These are phyloP conservation scores for Drosophila kepulauana DNA, from an alignment of 1,140 invertebrate species.

Conservation along the genomic window DNA sequence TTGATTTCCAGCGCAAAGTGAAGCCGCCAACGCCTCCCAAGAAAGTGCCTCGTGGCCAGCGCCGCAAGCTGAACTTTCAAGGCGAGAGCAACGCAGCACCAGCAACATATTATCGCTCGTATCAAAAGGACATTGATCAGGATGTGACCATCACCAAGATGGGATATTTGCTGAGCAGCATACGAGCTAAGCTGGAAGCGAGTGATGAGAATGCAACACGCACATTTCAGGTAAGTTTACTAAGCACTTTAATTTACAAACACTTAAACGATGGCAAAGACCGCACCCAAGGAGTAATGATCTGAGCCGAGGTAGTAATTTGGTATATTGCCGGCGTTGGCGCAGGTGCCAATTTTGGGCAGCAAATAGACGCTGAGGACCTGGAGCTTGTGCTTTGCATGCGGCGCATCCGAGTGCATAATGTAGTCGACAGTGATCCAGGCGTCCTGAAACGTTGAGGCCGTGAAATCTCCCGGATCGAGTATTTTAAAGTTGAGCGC, in stretches of 20 bases:
- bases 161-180: conserved; percentile 75
- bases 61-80: conserved; percentile 75
- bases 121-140: conserved; percentile 74
- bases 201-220: conserved; percentile 66
- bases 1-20: conserved; percentile 77
- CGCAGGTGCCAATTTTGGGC: conserved; percentile 87
- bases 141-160: conserved; percentile 79
- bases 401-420: conserved; percentile 86
- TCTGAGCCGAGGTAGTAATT: conserved; percentile 91
- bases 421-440: conserved; percentile 94
- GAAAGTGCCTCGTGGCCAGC: conserved; percentile 54
- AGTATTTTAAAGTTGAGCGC: conserved; percentile 60
- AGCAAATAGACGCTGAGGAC: conserved; percentile 86
- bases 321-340: conserved; percentile 88
- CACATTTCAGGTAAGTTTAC: conserved; percentile 73
- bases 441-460: conserved; percentile 90
- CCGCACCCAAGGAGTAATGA: conserved; percentile 89
- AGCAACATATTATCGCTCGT: conserved; percentile 79
- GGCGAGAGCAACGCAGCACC: conserved; percentile 12
- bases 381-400: conserved; percentile 46
- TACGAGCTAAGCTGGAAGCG: conserved; percentile 76
- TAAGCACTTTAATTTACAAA: too few relatives aligned
- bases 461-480: conserved; percentile 85
- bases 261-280: conserved; percentile 63
- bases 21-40: conserved; percentile 67